A percentile compares a stretch with the other conserved stretches of the same genome.
These are phyloP conservation scores for Drosophila lacteicornis DNA, from an alignment of 1,140 invertebrate species.

Conservation along the genomic window DNA sequence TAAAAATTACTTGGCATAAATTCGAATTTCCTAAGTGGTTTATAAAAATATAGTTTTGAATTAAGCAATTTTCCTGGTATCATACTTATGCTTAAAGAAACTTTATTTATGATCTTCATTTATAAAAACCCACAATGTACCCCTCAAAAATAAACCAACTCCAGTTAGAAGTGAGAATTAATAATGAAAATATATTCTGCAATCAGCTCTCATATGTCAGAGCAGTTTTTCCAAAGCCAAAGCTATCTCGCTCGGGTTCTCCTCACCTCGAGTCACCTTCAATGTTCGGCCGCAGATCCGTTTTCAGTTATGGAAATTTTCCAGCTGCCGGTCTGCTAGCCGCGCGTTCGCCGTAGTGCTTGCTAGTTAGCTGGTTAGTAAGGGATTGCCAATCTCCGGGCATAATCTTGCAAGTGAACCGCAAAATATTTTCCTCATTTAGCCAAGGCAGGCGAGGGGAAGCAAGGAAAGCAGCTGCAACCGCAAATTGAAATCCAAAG, in stretches of 20 bases:
- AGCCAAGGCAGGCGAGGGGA: not conserved
- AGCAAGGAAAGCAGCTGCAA: slow-evolving; percentile 51
- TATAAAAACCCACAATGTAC: too few relatives aligned
- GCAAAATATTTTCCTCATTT: slow-evolving; percentile 65
- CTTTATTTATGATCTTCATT: too few relatives aligned
- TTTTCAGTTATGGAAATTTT: slow-evolving; percentile 49
- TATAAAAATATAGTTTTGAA: too few relatives aligned
- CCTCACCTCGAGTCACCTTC: slow-evolving; percentile 26
- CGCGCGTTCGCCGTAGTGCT: not conserved
- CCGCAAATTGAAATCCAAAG: slow-evolving; percentile 59
- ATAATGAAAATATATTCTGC: slow-evolving; percentile 2
- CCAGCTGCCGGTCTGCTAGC: slow-evolving; percentile 13
- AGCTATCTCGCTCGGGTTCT: not conserved
- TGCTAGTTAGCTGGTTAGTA: slow-evolving; percentile 16
- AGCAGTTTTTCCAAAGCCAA: not conserved
- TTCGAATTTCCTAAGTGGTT: too few relatives aligned
- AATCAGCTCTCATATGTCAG: not conserved
- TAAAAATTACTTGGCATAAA: too few relatives aligned
- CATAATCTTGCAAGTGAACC: slow-evolving; percentile 75
- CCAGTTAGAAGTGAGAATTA: not conserved
- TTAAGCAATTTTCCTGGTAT: not conserved
- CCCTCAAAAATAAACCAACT: not conserved
- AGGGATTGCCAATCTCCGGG: slow-evolving; percentile 52
- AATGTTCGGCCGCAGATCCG: slow-evolving; percentile 21
- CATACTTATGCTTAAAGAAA: too few relatives aligned